Evolutionary conservation across 2,113 vertebrate genomes (phyloP), one percentile per base, ranked within the genome.

Genomic region (Chitala chitala): DNA sequence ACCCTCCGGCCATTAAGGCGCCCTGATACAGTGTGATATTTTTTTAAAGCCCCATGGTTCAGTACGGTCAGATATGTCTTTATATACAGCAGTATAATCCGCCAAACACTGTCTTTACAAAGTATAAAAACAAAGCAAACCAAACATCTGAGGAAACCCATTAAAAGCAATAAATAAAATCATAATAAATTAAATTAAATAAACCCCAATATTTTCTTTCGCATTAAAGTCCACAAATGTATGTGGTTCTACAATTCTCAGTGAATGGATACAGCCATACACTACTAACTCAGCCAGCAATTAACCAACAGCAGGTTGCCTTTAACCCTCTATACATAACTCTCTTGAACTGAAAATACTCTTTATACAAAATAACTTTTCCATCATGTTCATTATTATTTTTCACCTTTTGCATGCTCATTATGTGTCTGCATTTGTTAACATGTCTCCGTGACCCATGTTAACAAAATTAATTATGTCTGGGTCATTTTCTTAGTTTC

Each of bases 61-160:
- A 29, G 44, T 64, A 73, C 71, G 64, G 44, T 64, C 72, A 73
- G 56, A 72, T 72, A 63, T 73, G 72, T 73, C 72, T 73, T 63
- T 63, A 73, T 50, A 73, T 44, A 73, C 58, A 73, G 58, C 56
- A 38, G 29, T 48, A 51, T 51, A 63, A 24, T 73, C 42, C 26
- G 56, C 58, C 72, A 63, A 63, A 64, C 40, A 72, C 70, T 72
- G 42, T 63, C 26, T 63, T 51, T 73, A 72, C 58, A 73, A 31
- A 29, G 56, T 51, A 73, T 61, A 64, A 64, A n/a, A 73, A 51
- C 44, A 63, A 36, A 48, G 44, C 6, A 61, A 73, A 73, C 46
- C 26, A 29, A 64, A 73, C 42, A 36, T 46, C 26, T 73, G 13
- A 53, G 48, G 26, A 46, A 73, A 36, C 17, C 48, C n/a, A 73